These are phyloP conservation scores for Chiroxiphia lanceolata DNA, from an alignment of 2,797 vertebrate genomes.

Conservation along the genomic window DNA sequence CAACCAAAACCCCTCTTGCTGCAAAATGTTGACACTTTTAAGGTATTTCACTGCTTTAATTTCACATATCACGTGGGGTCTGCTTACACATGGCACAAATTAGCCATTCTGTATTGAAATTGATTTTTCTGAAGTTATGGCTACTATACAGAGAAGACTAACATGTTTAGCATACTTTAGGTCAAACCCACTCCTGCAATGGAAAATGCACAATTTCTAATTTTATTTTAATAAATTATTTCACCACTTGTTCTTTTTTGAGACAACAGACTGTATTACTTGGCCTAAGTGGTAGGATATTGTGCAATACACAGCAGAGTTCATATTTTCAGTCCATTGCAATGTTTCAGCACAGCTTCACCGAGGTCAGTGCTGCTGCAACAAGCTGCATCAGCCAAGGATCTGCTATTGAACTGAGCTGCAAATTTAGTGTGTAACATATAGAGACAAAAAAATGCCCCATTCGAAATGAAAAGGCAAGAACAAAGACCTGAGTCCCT, in stretches of 20 bases:
- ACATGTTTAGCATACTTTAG: neutral
- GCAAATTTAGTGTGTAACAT: neutral
- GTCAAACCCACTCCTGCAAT: neutral
- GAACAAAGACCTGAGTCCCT: neutral
- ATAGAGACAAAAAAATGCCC: neutral
- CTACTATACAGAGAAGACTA: neutral
- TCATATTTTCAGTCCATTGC: neutral
- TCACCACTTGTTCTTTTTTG: neutral
- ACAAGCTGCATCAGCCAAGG: neutral
- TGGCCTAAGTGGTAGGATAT: neutral
- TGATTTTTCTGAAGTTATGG: neutral
- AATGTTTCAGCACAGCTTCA: neutral
- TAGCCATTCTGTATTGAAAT: neutral
- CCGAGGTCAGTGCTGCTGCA: neutral
- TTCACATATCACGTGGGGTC: neutral
- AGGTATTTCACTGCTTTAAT: neutral
- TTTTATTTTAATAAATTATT: neutral
- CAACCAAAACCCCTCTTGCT: neutral
- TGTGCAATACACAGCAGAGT: conserved; percentile 41
- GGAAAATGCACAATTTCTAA: neutral
- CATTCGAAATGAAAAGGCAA: neutral
- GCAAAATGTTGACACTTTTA: neutral
- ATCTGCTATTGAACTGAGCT: neutral
- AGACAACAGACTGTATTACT: conserved; percentile 11
- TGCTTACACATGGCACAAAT: neutral